phyloP scores from a whole-genome alignment of 2,113 vertebrate genomes.

The Pygathrix nemaeus region DNA sequence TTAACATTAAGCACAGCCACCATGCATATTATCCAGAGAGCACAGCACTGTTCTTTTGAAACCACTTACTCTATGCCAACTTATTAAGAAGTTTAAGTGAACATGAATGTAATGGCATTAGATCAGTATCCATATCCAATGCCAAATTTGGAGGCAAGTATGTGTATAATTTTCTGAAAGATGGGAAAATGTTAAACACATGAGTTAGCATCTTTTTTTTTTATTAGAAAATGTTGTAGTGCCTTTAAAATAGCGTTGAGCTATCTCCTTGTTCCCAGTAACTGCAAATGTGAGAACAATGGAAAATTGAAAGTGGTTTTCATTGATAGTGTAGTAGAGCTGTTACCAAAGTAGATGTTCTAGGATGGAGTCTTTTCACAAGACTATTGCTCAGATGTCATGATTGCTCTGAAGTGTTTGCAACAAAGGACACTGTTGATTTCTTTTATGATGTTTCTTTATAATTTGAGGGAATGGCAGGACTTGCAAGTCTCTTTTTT shows the following conservation, averaged over 20 bases:
- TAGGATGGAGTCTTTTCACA: conserved; percentile 23
- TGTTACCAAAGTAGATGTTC: neutral
- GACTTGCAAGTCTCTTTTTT: neutral
- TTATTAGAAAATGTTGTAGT: neutral
- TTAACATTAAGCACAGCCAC: neutral
- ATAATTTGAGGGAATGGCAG: neutral
- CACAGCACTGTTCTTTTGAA: neutral
- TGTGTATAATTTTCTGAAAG: conserved; percentile 6
- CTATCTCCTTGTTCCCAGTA: neutral
- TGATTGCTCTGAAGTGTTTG: neutral
- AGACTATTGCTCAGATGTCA: neutral
- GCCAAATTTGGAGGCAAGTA: neutral
- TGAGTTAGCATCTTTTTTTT: neutral
- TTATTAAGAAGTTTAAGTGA: conserved; percentile 17
- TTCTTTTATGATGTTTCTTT: conserved; percentile 26
- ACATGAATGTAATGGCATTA: neutral
- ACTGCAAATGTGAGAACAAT: conserved; percentile 31
- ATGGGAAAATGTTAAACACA: neutral
- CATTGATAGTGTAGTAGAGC: neutral
- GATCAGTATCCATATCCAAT: neutral
- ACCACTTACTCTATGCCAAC: neutral
- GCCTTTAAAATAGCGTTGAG: neutral
- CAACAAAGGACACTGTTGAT: neutral
- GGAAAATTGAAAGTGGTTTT: neutral
- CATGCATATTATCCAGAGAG: neutral